Percentiles rank a stretch among this genome's conserved stretches.
These are phyloP conservation scores for Lichenostomus cassidix DNA, from an alignment of 2,113 vertebrate species.

Conservation along the genomic window DNA sequence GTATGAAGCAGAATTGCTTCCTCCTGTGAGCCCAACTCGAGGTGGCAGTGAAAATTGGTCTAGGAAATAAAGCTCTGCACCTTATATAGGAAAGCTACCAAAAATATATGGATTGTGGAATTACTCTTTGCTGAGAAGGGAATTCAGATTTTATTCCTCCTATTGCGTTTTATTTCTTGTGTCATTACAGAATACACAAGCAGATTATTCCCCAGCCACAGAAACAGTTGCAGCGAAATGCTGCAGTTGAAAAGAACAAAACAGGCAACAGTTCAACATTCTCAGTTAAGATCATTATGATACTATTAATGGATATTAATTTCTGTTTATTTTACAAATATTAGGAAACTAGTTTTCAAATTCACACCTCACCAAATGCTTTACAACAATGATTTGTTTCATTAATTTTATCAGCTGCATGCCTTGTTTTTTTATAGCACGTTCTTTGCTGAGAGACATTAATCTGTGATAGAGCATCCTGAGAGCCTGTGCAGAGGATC, in stretches of 20 bases:
- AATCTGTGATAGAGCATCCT: background rate
- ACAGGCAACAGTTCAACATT: conserved; percentile 54
- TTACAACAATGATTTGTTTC: conserved; percentile 57
- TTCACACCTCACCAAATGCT: conserved; percentile 65
- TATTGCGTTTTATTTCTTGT: conserved; percentile 10
- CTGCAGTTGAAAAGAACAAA: conserved; percentile 60
- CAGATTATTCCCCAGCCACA: conserved; percentile 52
- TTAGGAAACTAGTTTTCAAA: conserved; percentile 41
- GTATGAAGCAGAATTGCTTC: background rate
- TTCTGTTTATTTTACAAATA: conserved; percentile 66
- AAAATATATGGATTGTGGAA: background rate
- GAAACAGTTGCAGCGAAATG: background rate
- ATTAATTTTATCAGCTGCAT: conserved; percentile 51
- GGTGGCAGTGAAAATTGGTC: background rate
- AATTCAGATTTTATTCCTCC: conserved; percentile 32
- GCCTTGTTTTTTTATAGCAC: conserved; percentile 27
- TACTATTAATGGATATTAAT: conserved; percentile 63
- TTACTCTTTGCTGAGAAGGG: background rate
- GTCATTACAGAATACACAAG: conserved; percentile 9
- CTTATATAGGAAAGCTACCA: background rate
- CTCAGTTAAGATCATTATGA: conserved; percentile 54
- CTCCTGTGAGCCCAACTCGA: background rate
- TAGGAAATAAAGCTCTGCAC: background rate
- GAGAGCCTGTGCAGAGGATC: background rate
- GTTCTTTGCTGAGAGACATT: conserved; percentile 16